phyloP scores from a whole-genome alignment of 2,888 invertebrate genomes.

The Epinotia bilunana region DNA sequence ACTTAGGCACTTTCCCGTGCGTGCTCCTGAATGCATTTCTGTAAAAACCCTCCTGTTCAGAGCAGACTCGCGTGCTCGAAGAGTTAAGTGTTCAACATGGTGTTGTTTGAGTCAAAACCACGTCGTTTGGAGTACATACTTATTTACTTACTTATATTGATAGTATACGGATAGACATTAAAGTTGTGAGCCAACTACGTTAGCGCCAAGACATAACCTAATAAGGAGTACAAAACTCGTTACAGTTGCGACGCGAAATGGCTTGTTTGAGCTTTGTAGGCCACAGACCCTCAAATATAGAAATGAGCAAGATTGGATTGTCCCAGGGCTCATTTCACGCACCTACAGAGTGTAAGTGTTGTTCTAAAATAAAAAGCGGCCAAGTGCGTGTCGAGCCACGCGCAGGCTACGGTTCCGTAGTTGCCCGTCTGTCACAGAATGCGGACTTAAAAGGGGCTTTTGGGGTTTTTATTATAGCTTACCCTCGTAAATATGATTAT shows the following conservation, averaged over 20 bases:
- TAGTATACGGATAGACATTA: background rate
- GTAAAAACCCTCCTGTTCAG: constrained; percentile 60
- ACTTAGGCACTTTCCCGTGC: constrained; percentile 56
- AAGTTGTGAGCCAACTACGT: background rate
- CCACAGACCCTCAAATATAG: constrained; percentile 3
- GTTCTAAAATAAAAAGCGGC: no score
- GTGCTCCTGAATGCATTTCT: constrained; percentile 76
- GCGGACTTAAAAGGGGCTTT: no score
- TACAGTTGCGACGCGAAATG: constrained; percentile 9
- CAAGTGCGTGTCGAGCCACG: no score
- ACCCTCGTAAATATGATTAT: no score
- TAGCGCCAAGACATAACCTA: constrained; percentile 2
- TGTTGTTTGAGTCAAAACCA: constrained; percentile 14
- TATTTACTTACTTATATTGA: background rate
- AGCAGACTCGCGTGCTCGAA: constrained; percentile 55
- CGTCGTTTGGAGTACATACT: background rate
- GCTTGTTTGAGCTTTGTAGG: constrained; percentile 5
- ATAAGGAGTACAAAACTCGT: constrained; percentile 17
- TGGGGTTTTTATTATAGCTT: no score
- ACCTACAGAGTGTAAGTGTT: no score
- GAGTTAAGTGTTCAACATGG: constrained; percentile 43
- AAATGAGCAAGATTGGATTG: constrained; percentile 6
- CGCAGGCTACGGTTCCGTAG: no score
- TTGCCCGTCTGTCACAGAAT: no score
- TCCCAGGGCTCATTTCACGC: background rate